These are phyloP conservation scores for Microtus pennsylvanicus DNA, from an alignment of 2,113 vertebrate species.

Conservation along the genomic window DNA sequence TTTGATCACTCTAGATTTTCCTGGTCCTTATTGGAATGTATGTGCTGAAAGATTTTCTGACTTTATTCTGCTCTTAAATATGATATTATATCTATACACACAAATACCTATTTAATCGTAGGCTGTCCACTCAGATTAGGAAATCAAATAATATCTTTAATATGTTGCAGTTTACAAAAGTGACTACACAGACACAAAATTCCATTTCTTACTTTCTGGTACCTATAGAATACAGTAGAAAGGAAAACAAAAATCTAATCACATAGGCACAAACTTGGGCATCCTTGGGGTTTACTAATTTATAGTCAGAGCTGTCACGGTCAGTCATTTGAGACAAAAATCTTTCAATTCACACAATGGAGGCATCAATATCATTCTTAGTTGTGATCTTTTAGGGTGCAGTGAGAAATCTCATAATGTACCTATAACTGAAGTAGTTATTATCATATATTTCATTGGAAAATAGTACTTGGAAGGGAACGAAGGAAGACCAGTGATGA, in stretches of 20 bases:
- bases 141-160: neutral
- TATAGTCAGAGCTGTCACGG: neutral
- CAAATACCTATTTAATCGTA: neutral
- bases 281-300: neutral
- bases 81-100: neutral
- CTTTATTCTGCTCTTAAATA: constrained; percentile 1
- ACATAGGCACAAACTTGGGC: neutral
- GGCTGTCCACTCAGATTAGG: neutral
- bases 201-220: neutral
- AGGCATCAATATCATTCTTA: neutral
- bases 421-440: neutral
- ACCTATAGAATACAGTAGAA: neutral
- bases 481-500: neutral
- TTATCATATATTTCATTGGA: neutral
- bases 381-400: neutral
- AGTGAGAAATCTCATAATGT: neutral
- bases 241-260: neutral
- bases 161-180: neutral
- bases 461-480: neutral
- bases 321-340: neutral
- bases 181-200: neutral
- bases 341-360: neutral
- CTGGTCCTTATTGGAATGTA: neutral
- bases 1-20: neutral
- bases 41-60: neutral